Percentiles rank a stretch among this genome's conserved stretches.
Conservation (phyloP, 2,888 invertebrate species). For the Sisyra nigra region DNA sequence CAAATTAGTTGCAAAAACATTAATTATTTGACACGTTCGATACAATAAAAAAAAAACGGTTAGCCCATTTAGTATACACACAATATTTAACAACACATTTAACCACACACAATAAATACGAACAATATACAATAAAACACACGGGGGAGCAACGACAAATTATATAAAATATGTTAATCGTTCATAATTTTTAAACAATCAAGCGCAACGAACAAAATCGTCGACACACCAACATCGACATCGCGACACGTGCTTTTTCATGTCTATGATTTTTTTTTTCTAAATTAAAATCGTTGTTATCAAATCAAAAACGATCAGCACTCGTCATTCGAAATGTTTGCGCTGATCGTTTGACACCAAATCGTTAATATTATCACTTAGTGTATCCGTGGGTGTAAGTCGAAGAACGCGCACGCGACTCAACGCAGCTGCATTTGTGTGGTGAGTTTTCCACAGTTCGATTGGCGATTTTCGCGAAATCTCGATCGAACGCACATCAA, state of each 20-base stretch:
- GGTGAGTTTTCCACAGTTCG: no score
- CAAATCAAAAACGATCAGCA: no score
- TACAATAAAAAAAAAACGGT: not conserved
- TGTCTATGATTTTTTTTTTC: constrained; percentile 15
- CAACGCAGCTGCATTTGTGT: not conserved
- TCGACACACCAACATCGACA: no score
- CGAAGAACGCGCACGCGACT: not conserved
- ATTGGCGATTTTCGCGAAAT: no score
- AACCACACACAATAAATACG: not conserved
- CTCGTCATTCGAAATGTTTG: no score
- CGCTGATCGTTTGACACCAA: constrained; percentile 31
- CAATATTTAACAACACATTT: not conserved
- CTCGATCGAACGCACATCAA: no score
- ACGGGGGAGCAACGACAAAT: not conserved
- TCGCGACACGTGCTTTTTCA: not conserved
- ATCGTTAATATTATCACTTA: constrained; percentile 21
- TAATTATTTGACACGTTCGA: constrained; percentile 4
- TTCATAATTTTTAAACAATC: constrained; percentile 7
- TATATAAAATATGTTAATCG: constrained; percentile 6
- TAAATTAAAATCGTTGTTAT: constrained; percentile 24
- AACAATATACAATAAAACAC: not conserved
- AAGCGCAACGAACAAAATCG: not conserved
- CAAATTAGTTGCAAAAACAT: constrained; percentile 5
- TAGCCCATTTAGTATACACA: not conserved
- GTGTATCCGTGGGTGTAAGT: not conserved